Evolutionary conservation across 2,888 invertebrate genomes (phyloP).

Genomic region (Drosophila parthenogenetica): DNA sequence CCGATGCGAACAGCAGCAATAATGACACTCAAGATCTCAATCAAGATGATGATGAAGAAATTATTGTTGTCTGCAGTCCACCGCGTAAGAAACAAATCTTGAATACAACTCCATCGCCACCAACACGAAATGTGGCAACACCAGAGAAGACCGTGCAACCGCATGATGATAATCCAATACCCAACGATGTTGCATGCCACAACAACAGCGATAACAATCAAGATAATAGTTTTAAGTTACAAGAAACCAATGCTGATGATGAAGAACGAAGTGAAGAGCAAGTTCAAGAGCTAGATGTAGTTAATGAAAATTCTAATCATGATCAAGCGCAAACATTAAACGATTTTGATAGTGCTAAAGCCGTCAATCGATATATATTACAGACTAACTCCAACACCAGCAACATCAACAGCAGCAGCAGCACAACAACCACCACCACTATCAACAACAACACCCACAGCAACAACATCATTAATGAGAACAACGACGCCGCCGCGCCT

Average conservation of each 20-base stretch:
- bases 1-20: background rate
- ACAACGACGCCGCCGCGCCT: constrained; percentile 53
- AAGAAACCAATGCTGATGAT: background rate
- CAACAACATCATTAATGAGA: constrained; percentile 28
- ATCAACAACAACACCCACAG: constrained; percentile 4
- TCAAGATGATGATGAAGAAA: constrained; percentile 59
- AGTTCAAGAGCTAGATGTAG: constrained; percentile 43
- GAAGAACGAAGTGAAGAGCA: constrained; percentile 20
- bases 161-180: background rate
- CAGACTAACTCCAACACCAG: constrained; percentile 69
- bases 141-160: constrained; percentile 1
- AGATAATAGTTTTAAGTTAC: constrained; percentile 54
- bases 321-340: constrained; percentile 49
- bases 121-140: background rate
- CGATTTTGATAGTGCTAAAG: constrained; percentile 60
- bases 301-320: constrained; percentile 44
- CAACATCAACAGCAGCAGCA: constrained; percentile 55
- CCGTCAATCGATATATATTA: constrained; percentile 64
- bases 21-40: constrained; percentile 3
- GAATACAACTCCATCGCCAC: background rate
- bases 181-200: constrained; percentile 19
- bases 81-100: constrained; percentile 24
- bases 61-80: constrained; percentile 70
- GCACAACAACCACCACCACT: constrained; percentile 3
- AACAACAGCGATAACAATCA: constrained; percentile 12